Percentiles rank a stretch among this genome's conserved stretches.
Conservation (phyloP, 2,888 invertebrate species). For the Scaptomyza cyrtandrae region DNA sequence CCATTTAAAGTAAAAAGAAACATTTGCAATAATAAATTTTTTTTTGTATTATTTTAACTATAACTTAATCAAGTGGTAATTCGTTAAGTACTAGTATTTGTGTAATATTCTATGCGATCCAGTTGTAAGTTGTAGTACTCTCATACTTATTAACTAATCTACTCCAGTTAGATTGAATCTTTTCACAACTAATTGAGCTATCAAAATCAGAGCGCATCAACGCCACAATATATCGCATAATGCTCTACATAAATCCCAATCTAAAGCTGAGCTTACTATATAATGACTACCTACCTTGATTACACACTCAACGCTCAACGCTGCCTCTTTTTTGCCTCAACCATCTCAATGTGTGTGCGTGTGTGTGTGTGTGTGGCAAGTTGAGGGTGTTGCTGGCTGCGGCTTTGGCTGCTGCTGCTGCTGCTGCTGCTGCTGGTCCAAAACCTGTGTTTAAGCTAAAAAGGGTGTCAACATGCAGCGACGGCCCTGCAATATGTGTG, state of each 20-base stretch:
- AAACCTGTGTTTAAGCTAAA: conserved; percentile 83
- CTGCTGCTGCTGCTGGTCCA: conserved; percentile 36
- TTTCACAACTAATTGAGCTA: conserved; percentile 62
- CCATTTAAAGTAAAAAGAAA: too few species aligned
- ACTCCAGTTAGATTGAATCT: conserved; percentile 21
- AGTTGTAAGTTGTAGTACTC: neutral
- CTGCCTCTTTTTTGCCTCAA: conserved; percentile 3
- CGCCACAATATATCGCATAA: conserved; percentile 48
- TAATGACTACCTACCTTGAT: conserved; percentile 79
- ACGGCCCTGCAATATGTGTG: conserved; percentile 32
- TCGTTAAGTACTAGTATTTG: too few species aligned
- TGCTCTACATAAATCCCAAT: conserved; percentile 67
- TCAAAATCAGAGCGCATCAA: conserved; percentile 59
- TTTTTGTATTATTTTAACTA: too few species aligned
- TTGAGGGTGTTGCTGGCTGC: conserved; percentile 64
- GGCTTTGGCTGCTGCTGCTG: conserved; percentile 10
- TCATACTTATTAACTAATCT: conserved; percentile 1
- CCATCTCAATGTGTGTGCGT: neutral
- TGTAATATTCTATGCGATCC: too few species aligned
- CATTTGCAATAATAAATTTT: too few species aligned
- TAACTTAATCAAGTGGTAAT: too few species aligned
- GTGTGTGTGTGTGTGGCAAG: conserved; percentile 22
- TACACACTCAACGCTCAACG: conserved; percentile 56
- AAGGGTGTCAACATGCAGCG: conserved; percentile 82
- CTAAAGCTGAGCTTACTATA: conserved; percentile 67